Percentiles rank a stretch among this genome's conserved stretches.
These are phyloP conservation scores for Leptinotarsa undecemlineata DNA, from an alignment of 1,140 invertebrate species.

Conservation along the genomic window DNA sequence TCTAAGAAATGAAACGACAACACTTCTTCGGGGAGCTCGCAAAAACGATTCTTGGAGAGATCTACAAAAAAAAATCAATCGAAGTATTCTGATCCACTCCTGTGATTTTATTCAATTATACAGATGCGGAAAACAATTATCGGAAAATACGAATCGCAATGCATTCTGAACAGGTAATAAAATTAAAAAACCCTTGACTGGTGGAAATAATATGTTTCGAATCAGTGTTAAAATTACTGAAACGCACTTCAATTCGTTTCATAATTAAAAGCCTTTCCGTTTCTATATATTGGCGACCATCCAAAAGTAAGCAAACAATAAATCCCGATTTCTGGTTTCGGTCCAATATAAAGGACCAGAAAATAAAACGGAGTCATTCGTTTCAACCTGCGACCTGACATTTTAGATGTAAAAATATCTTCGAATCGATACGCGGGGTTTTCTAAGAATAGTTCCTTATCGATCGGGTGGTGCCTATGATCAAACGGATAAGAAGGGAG, in stretches of 20 bases:
- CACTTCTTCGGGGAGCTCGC: conserved; percentile 85
- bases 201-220: no score
- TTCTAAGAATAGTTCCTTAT: neutral
- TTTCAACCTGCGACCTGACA: conserved; percentile 1
- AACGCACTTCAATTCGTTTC: no score
- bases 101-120: no score
- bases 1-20: conserved; percentile 86
- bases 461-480: neutral
- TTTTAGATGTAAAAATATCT: conserved; percentile 2
- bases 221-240: no score
- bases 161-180: no score
- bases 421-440: neutral
- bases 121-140: no score
- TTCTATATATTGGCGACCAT: neutral
- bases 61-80: conserved; percentile 69
- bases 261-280: no score
- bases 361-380: neutral
- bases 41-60: conserved; percentile 90
- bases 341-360: neutral
- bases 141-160: no score
- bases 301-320: neutral
- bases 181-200: no score
- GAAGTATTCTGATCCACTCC: no score
- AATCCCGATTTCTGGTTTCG: conserved; percentile 7
- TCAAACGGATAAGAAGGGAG: neutral